Percentiles rank a stretch among this genome's conserved stretches.
These are phyloP conservation scores for Tolypeutes matacus DNA, from an alignment of 2,797 vertebrate species.

Conservation along the genomic window DNA sequence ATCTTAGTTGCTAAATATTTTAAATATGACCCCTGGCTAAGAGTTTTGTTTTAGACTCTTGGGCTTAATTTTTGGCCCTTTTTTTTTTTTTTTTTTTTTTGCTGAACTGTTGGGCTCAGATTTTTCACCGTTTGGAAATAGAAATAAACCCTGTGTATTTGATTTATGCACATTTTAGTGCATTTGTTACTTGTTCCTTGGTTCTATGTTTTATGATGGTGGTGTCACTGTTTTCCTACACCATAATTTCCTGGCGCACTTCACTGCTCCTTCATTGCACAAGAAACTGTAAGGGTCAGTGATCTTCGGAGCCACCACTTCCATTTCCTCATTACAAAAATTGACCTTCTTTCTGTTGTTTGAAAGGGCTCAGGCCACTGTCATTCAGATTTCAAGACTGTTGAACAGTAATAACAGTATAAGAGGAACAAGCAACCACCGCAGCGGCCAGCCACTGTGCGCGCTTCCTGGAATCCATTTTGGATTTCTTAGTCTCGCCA, in stretches of 20 bases:
- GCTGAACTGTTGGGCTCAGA: background rate
- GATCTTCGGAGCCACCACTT: constrained; percentile 87
- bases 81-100: constrained; percentile 54
- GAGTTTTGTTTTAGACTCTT: background rate
- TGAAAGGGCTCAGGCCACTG: constrained; percentile 91
- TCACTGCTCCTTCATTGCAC: constrained; percentile 84
- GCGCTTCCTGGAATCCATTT: constrained; percentile 88
- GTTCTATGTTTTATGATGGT: constrained; percentile 79
- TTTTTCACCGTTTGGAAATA: constrained; percentile 74
- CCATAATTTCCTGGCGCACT: constrained; percentile 87
- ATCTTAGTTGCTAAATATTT: background rate
- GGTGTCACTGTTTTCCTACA: constrained; percentile 86
- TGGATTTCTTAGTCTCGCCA: constrained; percentile 86
- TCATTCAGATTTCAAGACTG: constrained; percentile 89
- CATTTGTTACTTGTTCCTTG: constrained; percentile 80
- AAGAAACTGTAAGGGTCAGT: constrained; percentile 88
- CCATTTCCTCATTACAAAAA: constrained; percentile 92
- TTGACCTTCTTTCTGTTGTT: constrained; percentile 90
- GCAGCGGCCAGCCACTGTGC: constrained; percentile 83
- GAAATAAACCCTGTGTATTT: constrained; percentile 72
- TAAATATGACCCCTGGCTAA: background rate
- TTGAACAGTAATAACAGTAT: constrained; percentile 89
- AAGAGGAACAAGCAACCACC: constrained; percentile 84
- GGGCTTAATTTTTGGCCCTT: constrained; percentile 55
- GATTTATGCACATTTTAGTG: constrained; percentile 81